These are phyloP conservation scores for Therioaphis trifolii DNA, from an alignment of 2,888 invertebrate genomes.

Conservation along the genomic window DNA sequence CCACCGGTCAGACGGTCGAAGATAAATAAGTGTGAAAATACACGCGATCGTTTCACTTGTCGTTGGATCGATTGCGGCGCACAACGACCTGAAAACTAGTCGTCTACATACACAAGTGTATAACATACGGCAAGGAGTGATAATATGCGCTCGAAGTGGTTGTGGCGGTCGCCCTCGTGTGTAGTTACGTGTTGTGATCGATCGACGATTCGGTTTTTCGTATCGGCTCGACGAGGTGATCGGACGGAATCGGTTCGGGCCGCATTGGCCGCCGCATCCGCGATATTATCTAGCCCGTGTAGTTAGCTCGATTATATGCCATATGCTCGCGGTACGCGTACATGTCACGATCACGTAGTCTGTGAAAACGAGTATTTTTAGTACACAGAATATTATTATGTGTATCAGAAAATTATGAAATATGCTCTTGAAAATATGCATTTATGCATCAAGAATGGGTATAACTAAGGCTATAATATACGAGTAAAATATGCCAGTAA, in stretches of 20 bases:
- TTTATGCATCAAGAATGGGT: too few relatives aligned
- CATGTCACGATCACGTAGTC: background rate
- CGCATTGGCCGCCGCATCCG: background rate
- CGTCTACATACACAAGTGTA: too few relatives aligned
- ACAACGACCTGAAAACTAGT: constrained; percentile 14
- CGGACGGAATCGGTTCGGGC: too few relatives aligned
- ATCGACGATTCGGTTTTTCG: background rate
- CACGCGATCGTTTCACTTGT: background rate
- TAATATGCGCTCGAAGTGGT: background rate
- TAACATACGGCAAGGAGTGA: background rate
- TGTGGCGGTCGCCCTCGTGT: too few relatives aligned
- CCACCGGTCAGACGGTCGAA: background rate
- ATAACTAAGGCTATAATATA: too few relatives aligned
- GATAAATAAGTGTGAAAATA: constrained; percentile 10
- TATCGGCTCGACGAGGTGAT: too few relatives aligned
- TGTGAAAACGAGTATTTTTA: too few relatives aligned
- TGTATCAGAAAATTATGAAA: too few relatives aligned
- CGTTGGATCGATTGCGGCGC: background rate
- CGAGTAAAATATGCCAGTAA: too few relatives aligned
- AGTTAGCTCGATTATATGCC: background rate
- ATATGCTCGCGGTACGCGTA: background rate
- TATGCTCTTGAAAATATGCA: too few relatives aligned
- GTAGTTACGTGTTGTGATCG: background rate
- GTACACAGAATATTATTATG: too few relatives aligned
- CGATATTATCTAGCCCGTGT: too few relatives aligned